These are phyloP conservation scores for Heteromormyrus szaboi DNA, from an alignment of 2,797 vertebrate genomes.

Conservation along the genomic window DNA sequence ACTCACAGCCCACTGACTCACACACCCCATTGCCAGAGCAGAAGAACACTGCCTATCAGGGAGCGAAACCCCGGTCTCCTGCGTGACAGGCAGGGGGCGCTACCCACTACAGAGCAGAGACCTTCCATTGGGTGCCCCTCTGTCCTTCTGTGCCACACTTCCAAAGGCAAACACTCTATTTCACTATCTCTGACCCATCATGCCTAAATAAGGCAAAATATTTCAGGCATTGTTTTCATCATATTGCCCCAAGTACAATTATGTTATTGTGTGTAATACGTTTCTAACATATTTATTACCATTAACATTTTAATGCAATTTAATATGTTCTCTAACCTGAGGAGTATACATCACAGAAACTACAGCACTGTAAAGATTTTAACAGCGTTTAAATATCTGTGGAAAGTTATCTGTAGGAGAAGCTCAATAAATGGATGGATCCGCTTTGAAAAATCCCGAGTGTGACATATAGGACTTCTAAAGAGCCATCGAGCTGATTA, in stretches of 20 bases:
- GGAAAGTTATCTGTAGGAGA: neutral
- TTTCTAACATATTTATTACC: neutral
- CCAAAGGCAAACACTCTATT: neutral
- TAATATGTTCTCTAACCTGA: neutral
- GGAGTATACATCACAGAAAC: neutral
- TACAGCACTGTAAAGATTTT: neutral
- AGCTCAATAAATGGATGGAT: neutral
- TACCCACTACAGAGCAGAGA: neutral
- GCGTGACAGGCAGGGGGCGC: neutral
- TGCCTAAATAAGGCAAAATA: neutral
- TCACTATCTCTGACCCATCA: neutral
- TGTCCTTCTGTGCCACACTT: neutral
- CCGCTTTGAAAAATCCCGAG: neutral
- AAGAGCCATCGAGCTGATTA: conserved; percentile 19
- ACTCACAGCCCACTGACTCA: neutral
- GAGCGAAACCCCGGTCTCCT: neutral
- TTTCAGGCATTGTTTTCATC: neutral
- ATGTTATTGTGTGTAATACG: neutral
- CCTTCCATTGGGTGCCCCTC: neutral
- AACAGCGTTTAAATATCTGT: neutral
- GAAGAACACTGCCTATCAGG: neutral
- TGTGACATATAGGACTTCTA: neutral
- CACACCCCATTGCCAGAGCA: neutral
- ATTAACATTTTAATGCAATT: neutral
- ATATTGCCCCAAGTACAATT: neutral